phyloP scores from a whole-genome alignment of 2,888 invertebrate genomes.

The Sisyra nigra region DNA sequence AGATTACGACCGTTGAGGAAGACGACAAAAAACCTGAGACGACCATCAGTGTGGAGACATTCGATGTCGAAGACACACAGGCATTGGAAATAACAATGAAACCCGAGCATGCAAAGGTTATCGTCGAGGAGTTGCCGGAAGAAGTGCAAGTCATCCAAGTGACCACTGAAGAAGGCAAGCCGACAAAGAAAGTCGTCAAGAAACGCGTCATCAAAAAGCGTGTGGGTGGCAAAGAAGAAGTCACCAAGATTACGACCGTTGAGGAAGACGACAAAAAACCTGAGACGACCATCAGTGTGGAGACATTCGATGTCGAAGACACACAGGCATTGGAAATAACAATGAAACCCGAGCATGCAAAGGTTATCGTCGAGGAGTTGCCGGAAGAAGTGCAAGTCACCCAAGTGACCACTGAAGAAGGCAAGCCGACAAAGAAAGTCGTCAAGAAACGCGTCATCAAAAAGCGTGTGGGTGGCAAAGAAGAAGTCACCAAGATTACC shows the following conservation, averaged over 20 bases:
- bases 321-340: no score
- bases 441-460: no score
- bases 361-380: no score
- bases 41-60: slow-evolving; percentile 18
- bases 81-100: no score
- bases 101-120: slow-evolving; percentile 20
- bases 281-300: slow-evolving; percentile 22
- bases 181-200: slow-evolving; percentile 17
- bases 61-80: slow-evolving; percentile 14
- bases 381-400: no score
- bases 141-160: slow-evolving; percentile 15
- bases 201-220: slow-evolving; percentile 17
- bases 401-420: no score
- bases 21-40: slow-evolving; percentile 19
- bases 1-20: slow-evolving; percentile 20
- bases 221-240: slow-evolving; percentile 20
- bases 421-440: no score
- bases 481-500: no score
- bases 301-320: no score
- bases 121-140: slow-evolving; percentile 20
- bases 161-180: slow-evolving; percentile 17
- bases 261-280: slow-evolving; percentile 30
- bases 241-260: slow-evolving; percentile 29
- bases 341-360: no score
- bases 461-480: no score